phyloP scores from a whole-genome alignment of 2,797 vertebrate genomes.

The Macrochelys suwanniensis region DNA sequence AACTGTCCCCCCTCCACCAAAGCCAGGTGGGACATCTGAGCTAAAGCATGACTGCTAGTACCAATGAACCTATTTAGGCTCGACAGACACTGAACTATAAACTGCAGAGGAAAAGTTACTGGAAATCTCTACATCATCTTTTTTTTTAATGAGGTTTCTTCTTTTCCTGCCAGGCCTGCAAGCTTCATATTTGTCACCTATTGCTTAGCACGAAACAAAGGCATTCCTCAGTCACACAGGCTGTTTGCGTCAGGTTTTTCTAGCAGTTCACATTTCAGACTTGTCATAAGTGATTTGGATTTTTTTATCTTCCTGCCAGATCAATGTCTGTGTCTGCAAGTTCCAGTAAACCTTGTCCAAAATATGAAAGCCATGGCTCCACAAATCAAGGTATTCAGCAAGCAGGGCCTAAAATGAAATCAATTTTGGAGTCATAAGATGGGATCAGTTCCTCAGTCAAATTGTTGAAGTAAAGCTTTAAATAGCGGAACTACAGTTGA shows the following conservation, averaged over 20 bases:
- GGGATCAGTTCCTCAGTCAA: not conserved
- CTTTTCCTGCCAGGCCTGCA: not conserved
- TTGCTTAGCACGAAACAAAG: not conserved
- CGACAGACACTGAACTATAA: not conserved
- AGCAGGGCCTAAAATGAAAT: not conserved
- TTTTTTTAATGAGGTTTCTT: not conserved
- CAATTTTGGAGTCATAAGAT: not conserved
- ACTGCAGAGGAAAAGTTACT: not conserved
- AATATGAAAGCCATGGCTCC: not conserved
- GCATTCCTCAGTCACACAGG: not conserved
- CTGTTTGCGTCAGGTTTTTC: not conserved
- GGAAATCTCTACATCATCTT: not conserved
- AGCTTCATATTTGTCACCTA: not conserved
- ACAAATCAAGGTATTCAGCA: not conserved
- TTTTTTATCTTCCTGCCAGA: constrained; percentile 12
- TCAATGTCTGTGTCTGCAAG: not conserved
- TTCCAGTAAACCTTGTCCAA: not conserved
- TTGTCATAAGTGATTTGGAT: rapidly evolving
- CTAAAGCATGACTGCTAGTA: not conserved
- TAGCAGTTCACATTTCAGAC: not conserved
- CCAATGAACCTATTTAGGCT: not conserved
- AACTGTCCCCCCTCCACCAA: rapidly evolving
- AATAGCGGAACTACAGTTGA: not conserved
- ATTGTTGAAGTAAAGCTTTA: not conserved
- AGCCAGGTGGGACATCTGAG: not conserved